A percentile compares a stretch with the other conserved stretches of the same genome.
Conservation (phyloP, 2,888 invertebrate genomes). For the Drosophila recens region DNA sequence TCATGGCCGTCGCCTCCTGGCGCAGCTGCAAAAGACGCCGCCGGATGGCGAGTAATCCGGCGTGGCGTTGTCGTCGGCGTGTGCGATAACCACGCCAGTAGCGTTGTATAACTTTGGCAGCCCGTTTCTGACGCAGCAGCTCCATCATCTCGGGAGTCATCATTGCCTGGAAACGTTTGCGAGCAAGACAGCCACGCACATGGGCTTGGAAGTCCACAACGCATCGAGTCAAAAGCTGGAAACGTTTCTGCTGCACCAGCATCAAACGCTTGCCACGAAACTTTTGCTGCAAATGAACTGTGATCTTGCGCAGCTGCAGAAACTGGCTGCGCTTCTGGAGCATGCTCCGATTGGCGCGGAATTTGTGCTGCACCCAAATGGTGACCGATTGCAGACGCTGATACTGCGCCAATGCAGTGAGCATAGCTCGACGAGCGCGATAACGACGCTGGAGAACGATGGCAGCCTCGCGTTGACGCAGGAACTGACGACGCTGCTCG, state of each 20-base stretch:
- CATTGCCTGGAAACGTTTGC: conserved; percentile 85
- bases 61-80: conserved; percentile 75
- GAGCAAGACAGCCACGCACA: conserved; percentile 86
- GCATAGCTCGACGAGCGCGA: conserved; percentile 82
- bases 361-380: conserved; percentile 80
- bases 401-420: conserved; percentile 72
- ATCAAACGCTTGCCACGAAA: conserved; percentile 85
- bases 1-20: conserved; percentile 60
- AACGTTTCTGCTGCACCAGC: conserved; percentile 81
- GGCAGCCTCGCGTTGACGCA: conserved; percentile 30
- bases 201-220: conserved; percentile 79
- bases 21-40: conserved; percentile 74
- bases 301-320: conserved; percentile 58
- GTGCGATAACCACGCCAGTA: conserved; percentile 86
- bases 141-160: conserved; percentile 86
- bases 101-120: conserved; percentile 89
- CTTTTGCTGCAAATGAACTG: conserved; percentile 80
- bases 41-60: conserved; percentile 74
- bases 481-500: conserved; percentile 43
- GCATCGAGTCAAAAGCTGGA: conserved; percentile 50
- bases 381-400: conserved; percentile 73
- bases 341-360: conserved; percentile 77
- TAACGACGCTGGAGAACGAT: conserved; percentile 83
- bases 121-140: conserved; percentile 85
- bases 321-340: conserved; percentile 57